Evolutionary conservation across 1,140 invertebrate genomes (phyloP).

Genomic region (Asobara japonica): DNA sequence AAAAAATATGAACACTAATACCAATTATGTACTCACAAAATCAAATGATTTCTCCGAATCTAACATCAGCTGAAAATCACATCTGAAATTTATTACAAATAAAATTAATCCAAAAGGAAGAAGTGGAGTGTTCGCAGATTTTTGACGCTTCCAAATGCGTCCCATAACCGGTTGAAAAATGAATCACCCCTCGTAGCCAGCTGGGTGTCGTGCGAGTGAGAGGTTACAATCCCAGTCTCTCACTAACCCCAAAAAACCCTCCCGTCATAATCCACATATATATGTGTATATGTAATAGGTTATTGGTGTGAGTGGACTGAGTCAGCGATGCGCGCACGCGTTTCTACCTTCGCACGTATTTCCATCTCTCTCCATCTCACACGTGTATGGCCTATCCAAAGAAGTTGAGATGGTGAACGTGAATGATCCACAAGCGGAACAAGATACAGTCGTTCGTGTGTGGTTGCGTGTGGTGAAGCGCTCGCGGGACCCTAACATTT

Average conservation of each 20-base stretch:
- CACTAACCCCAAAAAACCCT: background rate
- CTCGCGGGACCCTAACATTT: constrained; percentile 40
- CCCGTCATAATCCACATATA: constrained; percentile 2
- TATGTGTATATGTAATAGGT: background rate
- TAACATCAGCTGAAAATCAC: no score
- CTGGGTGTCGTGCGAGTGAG: background rate
- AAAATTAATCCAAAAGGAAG: background rate
- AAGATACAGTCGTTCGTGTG: background rate
- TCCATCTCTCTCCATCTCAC: constrained; percentile 24
- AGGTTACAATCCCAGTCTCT: background rate
- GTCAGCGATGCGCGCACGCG: constrained; percentile 5
- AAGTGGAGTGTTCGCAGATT: background rate
- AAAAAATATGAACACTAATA: no score
- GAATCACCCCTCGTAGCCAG: constrained; percentile 7
- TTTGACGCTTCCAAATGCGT: constrained; percentile 15
- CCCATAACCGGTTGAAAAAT: constrained; percentile 13
- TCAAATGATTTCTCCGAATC: no score
- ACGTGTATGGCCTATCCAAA: background rate
- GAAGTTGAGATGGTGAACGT: constrained; percentile 21
- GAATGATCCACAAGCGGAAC: constrained; percentile 8
- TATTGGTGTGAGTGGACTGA: background rate
- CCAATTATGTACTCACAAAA: no score
- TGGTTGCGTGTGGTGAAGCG: constrained; percentile 19
- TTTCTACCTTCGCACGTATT: constrained; percentile 16
- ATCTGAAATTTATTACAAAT: background rate